Conservation (phyloP, 2,888 invertebrate species). For the Chrysolina americana region DNA sequence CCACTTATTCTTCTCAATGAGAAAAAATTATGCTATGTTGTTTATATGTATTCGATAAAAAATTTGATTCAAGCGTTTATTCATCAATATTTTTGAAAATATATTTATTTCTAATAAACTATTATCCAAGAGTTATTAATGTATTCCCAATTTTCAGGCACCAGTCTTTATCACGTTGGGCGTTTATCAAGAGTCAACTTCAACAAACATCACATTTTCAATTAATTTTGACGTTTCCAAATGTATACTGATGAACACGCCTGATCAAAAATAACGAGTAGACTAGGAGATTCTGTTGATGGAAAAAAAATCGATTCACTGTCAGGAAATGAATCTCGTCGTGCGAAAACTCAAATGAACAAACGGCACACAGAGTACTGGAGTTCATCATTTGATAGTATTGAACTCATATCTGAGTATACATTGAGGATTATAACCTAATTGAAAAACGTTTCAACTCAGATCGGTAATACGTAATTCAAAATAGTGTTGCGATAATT, state of each 20-base stretch:
- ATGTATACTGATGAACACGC: constrained; percentile 40
- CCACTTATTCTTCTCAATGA: too few species aligned
- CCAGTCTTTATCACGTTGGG: neutral
- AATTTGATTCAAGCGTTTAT: too few species aligned
- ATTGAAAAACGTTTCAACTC: neutral
- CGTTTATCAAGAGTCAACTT: constrained; percentile 24
- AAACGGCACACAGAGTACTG: neutral
- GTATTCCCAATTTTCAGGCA: neutral
- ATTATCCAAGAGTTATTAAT: neutral
- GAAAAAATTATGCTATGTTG: too few species aligned
- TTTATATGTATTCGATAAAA: too few species aligned
- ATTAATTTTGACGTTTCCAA: constrained; percentile 40
- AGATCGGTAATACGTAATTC: too few species aligned
- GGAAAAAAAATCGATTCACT: constrained; percentile 1
- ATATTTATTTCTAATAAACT: too few species aligned
- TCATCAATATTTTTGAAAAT: too few species aligned
- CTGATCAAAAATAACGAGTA: constrained; percentile 38
- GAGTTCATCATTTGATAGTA: neutral
- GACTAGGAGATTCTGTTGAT: neutral
- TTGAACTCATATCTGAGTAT: neutral
- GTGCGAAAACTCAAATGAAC: neutral
- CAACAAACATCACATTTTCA: constrained; percentile 39
- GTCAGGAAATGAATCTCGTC: constrained; percentile 2
- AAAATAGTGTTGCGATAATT: too few species aligned
- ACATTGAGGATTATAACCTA: neutral